Conservation (phyloP, 30 jellyfish, hydroid and myxozoan species). For the Turritopsis dohrnii region DNA sequence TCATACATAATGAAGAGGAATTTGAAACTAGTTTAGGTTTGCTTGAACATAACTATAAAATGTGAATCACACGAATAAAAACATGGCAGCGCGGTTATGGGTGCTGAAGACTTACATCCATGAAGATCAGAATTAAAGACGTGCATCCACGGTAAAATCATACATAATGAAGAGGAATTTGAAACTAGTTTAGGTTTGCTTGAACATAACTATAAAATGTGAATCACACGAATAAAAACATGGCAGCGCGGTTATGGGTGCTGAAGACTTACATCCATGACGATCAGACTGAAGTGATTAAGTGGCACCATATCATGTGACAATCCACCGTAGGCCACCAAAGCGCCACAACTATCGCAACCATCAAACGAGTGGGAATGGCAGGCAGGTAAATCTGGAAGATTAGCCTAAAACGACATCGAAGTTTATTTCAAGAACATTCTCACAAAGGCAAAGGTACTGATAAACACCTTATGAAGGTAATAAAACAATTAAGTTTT, state of each 20-base stretch:
- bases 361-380: constrained; percentile 75
- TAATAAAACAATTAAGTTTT: no score
- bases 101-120: constrained; percentile 1
- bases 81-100: not conserved
- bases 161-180: no score
- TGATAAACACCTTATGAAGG: no score
- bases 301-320: constrained; percentile 40
- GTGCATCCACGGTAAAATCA: no score
- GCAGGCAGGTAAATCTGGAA: constrained; percentile 16
- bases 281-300: not conserved
- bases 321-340: constrained; percentile 73
- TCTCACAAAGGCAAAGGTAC: no score
- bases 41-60: not conserved
- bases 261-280: not conserved
- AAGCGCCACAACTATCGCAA: constrained; percentile 36
- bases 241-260: not conserved
- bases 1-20: no score
- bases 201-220: not conserved
- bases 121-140: no score
- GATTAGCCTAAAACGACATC: not conserved
- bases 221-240: not conserved
- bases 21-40: not conserved
- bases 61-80: not conserved
- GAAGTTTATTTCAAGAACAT: no score
- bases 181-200: not conserved